Evolutionary conservation across 2,113 vertebrate species (phyloP), one percentile per base, ranked within the genome.

Genomic region (Misgurnus mizolepis): DNA sequence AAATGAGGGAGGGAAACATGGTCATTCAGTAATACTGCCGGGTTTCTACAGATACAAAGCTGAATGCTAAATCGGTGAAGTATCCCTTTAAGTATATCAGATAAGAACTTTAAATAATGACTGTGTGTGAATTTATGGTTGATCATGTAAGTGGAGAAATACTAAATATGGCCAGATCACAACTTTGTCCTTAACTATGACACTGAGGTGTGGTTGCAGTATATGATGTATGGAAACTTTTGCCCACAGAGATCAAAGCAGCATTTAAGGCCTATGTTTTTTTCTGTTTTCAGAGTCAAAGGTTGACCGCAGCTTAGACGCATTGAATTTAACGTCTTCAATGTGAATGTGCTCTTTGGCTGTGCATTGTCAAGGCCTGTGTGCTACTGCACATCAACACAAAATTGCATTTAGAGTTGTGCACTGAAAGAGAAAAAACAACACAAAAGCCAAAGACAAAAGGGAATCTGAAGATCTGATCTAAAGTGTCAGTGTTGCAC

Each of bases 201-300:
- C 7, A 2, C 18, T 66, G 74, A 14, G 0, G 22, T 61, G 49
- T 50, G 39, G 27, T 41, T 68, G 40, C 22, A 39, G 7, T 62
- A 43, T 41, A 45, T 17, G 9, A 11, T 17, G 22, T 18, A 56
- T 81, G 71, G 79, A 81, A 81, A 81, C 47, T 81, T 76, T 49
- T 50, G 56, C 43, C 79, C 79, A 81, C 71, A 68, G 55, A 81
- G 14, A 41, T 6, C 7, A 8, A 47, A 22, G 66, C 27, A 2
- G 10, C 4, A 22, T 22, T 22, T 22, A 39, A 22, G 53, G 8
- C 17, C 66, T 49, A 45, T 22, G 22, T 22, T 22, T 74, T 73
- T n/a, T 67, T 80, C 70, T 55, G n/a, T 68, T 67, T 80, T 43
- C 43, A 74, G 60, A 74, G 41, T 12, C 10, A 67, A 55, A n/a